phyloP scores from a whole-genome alignment of 2,797 vertebrate species.

The Sandelia bainsii region DNA sequence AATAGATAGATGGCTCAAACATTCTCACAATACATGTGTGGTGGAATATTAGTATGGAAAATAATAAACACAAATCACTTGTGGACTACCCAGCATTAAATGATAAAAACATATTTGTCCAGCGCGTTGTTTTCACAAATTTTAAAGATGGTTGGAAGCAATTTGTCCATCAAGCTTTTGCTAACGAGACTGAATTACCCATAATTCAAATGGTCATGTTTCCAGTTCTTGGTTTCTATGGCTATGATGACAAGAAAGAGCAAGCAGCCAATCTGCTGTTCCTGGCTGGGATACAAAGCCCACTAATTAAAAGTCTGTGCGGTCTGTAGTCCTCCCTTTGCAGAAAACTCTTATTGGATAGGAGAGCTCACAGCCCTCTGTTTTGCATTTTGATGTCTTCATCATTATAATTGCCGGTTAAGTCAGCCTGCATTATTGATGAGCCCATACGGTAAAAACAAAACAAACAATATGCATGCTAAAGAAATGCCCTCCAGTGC shows the following conservation, averaged over 20 bases:
- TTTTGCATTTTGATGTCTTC: constrained; percentile 82
- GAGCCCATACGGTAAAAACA: constrained; percentile 75
- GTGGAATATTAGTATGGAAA: constrained; percentile 1
- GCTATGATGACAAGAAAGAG: constrained; percentile 69
- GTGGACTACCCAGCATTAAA: constrained; percentile 1
- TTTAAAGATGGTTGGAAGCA: constrained; percentile 33
- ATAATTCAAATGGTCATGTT: constrained; percentile 62
- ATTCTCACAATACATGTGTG: background rate
- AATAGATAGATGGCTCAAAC: background rate
- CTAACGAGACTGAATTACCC: constrained; percentile 57
- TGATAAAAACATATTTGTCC: background rate
- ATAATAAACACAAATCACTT: constrained; percentile 13
- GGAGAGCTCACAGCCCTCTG: constrained; percentile 63
- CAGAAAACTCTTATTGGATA: constrained; percentile 67
- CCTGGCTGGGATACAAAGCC: constrained; percentile 76
- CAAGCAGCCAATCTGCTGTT: constrained; percentile 75
- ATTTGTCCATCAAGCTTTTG: constrained; percentile 47
- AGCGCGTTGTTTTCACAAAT: constrained; percentile 20
- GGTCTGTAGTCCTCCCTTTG: constrained; percentile 68
- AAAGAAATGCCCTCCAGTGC: constrained; percentile 75
- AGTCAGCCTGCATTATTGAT: constrained; percentile 76
- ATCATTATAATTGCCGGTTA: constrained; percentile 79
- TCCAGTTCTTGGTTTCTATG: constrained; percentile 70
- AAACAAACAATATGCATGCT: constrained; percentile 75
- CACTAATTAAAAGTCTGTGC: constrained; percentile 83